Conservation (phyloP, 1,140 invertebrate species). For the Diorhabda carinulata region DNA sequence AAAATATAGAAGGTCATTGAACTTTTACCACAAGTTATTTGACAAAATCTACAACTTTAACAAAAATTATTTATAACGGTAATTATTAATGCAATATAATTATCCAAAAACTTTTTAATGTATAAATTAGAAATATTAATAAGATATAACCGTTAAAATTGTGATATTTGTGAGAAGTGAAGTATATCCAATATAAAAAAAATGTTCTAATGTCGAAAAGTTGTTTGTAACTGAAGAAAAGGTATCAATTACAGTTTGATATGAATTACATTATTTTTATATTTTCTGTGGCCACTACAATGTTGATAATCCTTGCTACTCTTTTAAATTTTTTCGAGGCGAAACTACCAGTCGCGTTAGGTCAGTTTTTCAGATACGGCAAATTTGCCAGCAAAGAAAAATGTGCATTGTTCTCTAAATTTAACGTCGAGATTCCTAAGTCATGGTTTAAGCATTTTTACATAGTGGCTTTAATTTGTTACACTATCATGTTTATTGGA, state of each 20-base stretch:
- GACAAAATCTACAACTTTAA: too few species aligned
- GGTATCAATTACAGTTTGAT: constrained; percentile 1
- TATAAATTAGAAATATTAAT: too few species aligned
- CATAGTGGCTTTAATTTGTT: constrained; percentile 55
- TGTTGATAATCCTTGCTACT: constrained; percentile 53
- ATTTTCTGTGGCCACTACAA: constrained; percentile 29
- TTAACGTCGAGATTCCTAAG: constrained; percentile 66
- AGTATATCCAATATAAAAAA: too few species aligned
- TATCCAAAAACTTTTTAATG: too few species aligned
- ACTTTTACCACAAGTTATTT: too few species aligned
- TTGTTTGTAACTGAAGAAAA: not conserved
- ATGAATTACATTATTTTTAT: constrained; percentile 34
- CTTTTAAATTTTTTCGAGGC: constrained; percentile 60
- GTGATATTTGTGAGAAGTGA: too few species aligned
- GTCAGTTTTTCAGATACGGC: constrained; percentile 62
- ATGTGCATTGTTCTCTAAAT: constrained; percentile 38
- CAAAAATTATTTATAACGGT: too few species aligned
- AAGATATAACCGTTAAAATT: too few species aligned
- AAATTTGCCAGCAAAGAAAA: constrained; percentile 59
- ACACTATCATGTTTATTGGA: constrained; percentile 50
- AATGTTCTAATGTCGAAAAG: too few species aligned
- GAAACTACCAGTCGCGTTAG: constrained; percentile 59
- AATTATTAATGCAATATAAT: too few species aligned
- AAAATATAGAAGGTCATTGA: too few species aligned
- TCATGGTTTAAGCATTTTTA: constrained; percentile 75